Conservation (phyloP, 2,888 invertebrate genomes). For the Crepidodera aurea region DNA sequence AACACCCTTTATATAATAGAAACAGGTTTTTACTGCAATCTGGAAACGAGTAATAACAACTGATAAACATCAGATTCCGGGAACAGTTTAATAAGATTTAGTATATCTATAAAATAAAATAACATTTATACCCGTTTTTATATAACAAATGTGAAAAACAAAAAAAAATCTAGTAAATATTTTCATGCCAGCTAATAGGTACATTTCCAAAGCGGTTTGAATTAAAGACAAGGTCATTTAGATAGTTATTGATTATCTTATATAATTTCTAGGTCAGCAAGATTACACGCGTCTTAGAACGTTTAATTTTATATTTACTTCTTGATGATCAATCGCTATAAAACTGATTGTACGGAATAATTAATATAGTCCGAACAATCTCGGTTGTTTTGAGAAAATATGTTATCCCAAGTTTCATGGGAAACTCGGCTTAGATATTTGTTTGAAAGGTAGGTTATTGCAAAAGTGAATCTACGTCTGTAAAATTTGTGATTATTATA, state of each 20-base stretch:
- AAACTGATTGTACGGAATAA: slow-evolving; percentile 17
- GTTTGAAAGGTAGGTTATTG: too few species aligned
- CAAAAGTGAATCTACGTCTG: too few species aligned
- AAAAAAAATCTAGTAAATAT: slow-evolving; percentile 27
- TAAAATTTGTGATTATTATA: too few species aligned
- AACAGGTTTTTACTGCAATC: slow-evolving; percentile 1
- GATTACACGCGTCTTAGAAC: slow-evolving; percentile 42
- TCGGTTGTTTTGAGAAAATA: too few species aligned
- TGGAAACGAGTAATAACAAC: slow-evolving; percentile 5
- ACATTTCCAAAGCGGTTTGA: slow-evolving; percentile 36
- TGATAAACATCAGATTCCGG: slow-evolving; percentile 14
- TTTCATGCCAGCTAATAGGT: slow-evolving; percentile 23
- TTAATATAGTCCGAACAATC: too few species aligned
- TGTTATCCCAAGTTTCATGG: too few species aligned
- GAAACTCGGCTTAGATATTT: too few species aligned
- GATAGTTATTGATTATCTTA: slow-evolving; percentile 50
- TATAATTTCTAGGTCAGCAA: slow-evolving; percentile 50
- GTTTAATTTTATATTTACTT: slow-evolving; percentile 40
- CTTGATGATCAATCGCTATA: slow-evolving; percentile 25
- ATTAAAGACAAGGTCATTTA: slow-evolving; percentile 44
- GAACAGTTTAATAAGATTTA: slow-evolving; percentile 21
- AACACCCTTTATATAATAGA: slow-evolving; percentile 24
- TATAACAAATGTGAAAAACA: slow-evolving; percentile 29
- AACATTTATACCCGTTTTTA: slow-evolving; percentile 23
- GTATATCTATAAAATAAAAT: slow-evolving; percentile 19